phyloP scores from a whole-genome alignment of 53 echinoderm and acorn worm species.

The Temnopleurus reevesii region DNA sequence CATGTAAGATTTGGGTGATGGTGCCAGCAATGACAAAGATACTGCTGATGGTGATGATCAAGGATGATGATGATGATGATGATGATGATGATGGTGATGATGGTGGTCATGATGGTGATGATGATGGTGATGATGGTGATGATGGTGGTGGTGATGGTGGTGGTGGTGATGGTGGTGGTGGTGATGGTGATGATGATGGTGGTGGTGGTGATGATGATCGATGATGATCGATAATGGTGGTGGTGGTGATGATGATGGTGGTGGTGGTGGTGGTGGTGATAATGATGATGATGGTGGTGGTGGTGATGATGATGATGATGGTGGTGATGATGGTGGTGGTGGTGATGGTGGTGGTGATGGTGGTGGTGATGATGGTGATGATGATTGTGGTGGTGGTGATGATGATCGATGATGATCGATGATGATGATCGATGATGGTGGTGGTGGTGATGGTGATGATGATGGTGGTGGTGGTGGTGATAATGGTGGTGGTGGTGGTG shows the following conservation, averaged over 20 bases:
- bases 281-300: background rate
- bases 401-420: background rate
- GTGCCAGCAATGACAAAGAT: too few relatives aligned
- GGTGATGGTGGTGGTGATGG: background rate
- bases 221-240: too few relatives aligned
- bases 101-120: slow-evolving; percentile 10
- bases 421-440: background rate
- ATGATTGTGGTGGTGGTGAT: background rate
- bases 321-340: background rate
- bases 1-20: too few relatives aligned
- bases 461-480: background rate
- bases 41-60: too few relatives aligned
- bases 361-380: background rate
- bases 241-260: too few relatives aligned
- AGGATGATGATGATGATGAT: slow-evolving; percentile 34
- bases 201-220: background rate
- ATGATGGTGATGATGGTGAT: slow-evolving; percentile 37
- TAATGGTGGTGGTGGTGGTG: background rate
- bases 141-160: background rate
- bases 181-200: background rate
- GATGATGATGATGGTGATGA: background rate
- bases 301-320: background rate
- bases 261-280: background rate
- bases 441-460: background rate
- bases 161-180: background rate